Percentiles rank a stretch among this genome's conserved stretches.
Conservation (phyloP, 2,797 vertebrate genomes). For the Thaleichthys pacificus region DNA sequence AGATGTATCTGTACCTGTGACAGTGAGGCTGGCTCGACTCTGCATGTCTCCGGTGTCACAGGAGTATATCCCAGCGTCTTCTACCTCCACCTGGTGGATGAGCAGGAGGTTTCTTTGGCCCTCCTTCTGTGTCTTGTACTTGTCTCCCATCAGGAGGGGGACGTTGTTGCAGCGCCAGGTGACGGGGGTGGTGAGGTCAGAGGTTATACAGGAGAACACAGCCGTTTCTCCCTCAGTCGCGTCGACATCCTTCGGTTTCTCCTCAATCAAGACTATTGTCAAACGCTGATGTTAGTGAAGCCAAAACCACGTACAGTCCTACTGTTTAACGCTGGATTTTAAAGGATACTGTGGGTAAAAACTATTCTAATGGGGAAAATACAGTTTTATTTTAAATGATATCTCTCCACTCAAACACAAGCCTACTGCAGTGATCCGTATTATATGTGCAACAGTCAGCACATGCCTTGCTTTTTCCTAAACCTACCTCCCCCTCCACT, state of each 20-base stretch:
- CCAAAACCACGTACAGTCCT: background rate
- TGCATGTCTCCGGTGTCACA: conserved; percentile 82
- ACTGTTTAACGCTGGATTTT: too few species aligned
- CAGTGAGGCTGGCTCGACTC: conserved; percentile 74
- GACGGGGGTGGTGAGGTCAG: conserved; percentile 62
- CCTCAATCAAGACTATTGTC: conserved; percentile 70
- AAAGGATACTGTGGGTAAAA: too few species aligned
- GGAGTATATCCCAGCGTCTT: conserved; percentile 82
- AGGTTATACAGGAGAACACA: conserved; percentile 66
- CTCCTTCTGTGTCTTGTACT: conserved; percentile 70
- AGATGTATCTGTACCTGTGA: conserved; percentile 60
- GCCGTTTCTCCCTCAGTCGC: conserved; percentile 71
- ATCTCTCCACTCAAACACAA: too few species aligned
- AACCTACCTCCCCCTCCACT: background rate
- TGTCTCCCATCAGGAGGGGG: conserved; percentile 61
- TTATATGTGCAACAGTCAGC: background rate
- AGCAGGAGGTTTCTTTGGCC: conserved; percentile 71
- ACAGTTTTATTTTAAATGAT: too few species aligned
- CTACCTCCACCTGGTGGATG: conserved; percentile 65
- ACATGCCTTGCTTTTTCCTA: background rate
- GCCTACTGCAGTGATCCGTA: too few species aligned
- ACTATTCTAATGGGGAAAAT: too few species aligned
- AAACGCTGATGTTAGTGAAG: background rate
- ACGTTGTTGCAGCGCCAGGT: conserved; percentile 71
- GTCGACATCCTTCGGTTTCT: conserved; percentile 62